phyloP scores from a whole-genome alignment of 2,113 vertebrate genomes.

The Campylorhamphus procurvoides region DNA sequence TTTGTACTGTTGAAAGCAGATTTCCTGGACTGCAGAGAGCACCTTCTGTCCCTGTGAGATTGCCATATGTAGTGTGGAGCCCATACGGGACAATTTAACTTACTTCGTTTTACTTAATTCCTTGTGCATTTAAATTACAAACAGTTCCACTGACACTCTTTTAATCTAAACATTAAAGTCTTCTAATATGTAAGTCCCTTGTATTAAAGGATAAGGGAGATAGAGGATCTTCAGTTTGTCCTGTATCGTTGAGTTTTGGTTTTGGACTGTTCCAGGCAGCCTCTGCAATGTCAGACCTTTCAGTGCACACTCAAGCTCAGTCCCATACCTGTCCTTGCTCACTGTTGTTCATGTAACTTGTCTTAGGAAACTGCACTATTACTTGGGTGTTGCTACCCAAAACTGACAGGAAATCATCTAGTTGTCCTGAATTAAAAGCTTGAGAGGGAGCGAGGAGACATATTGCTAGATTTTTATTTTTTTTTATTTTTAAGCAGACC shows the following conservation, averaged over 20 bases:
- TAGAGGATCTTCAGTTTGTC: not conserved
- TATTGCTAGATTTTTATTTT: not conserved
- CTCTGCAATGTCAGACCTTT: not conserved
- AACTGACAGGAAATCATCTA: not conserved
- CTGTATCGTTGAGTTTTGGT: not conserved
- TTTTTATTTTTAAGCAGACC: not conserved
- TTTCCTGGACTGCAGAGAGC: not conserved
- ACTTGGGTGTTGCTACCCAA: not conserved
- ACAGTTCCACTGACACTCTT: not conserved
- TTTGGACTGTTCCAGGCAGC: not conserved
- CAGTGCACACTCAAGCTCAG: not conserved
- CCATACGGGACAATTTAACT: not conserved
- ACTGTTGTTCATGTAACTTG: not conserved
- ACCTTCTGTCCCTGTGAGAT: not conserved
- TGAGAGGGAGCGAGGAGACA: not conserved
- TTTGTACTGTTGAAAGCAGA: not conserved
- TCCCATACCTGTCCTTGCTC: not conserved
- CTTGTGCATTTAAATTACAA: not conserved
- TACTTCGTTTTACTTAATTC: not conserved
- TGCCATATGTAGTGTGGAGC: not conserved
- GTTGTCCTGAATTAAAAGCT: not conserved
- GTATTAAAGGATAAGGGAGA: not conserved
- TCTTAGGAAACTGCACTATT: not conserved
- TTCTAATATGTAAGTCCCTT: not conserved
- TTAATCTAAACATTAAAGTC: not conserved